A percentile compares a stretch with the other conserved stretches of the same genome.
These are phyloP conservation scores for Myripristis murdjan DNA, from an alignment of 2,797 vertebrate genomes.

Conservation along the genomic window DNA sequence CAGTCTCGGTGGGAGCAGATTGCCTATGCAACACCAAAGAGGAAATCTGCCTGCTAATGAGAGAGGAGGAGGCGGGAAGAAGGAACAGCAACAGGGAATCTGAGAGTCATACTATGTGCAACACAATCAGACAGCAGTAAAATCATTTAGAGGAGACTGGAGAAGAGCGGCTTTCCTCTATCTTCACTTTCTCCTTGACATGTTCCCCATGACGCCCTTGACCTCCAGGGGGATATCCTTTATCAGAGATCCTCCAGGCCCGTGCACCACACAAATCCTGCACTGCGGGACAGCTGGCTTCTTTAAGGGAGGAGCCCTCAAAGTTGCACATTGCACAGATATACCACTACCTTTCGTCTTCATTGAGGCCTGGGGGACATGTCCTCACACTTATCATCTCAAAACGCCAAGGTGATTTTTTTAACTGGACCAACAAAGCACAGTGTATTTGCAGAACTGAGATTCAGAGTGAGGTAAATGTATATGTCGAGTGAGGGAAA, in stretches of 20 bases:
- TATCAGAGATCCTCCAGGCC: conserved; percentile 43
- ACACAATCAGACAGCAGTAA: background rate
- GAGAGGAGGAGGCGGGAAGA: background rate
- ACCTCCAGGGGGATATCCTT: conserved; percentile 34
- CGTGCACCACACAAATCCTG: conserved; percentile 52
- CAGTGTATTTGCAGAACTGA: conserved; percentile 39
- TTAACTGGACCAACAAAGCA: conserved; percentile 48
- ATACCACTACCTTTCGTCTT: background rate
- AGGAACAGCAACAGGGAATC: conserved; percentile 4
- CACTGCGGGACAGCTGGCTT: conserved; percentile 24
- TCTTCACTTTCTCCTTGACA: conserved; percentile 30
- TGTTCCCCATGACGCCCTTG: conserved; percentile 39
- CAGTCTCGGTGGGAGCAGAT: conserved; percentile 34
- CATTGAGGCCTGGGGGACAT: conserved; percentile 33
- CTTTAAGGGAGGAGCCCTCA: conserved; percentile 1
- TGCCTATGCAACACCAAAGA: conserved; percentile 7
- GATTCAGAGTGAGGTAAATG: conserved; percentile 31
- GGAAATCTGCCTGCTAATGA: conserved; percentile 37
- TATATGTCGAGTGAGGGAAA: conserved; percentile 14
- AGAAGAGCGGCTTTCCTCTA: background rate
- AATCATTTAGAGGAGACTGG: background rate
- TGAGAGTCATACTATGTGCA: conserved; percentile 12
- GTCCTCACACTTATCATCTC: conserved; percentile 43
- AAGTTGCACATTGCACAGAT: background rate
- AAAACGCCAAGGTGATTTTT: conserved; percentile 50